A percentile compares a stretch with the other conserved stretches of the same genome.
Evolutionary conservation across 2,888 invertebrate species (phyloP).

Genomic region (Rhagium mordax): DNA sequence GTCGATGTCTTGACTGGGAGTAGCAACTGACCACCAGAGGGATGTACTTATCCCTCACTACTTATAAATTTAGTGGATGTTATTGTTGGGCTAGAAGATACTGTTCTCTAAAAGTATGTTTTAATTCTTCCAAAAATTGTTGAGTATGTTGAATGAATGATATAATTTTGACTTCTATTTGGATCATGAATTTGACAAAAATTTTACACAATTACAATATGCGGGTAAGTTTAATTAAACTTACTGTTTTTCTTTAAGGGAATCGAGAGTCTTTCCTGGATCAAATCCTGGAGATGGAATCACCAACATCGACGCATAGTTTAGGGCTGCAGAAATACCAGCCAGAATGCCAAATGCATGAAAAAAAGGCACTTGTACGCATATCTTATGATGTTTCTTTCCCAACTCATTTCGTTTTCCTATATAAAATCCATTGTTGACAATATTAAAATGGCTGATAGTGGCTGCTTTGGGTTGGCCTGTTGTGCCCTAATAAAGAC

Average conservation of each 20-base stretch:
- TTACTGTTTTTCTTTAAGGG: constrained; percentile 79
- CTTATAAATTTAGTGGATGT: no score
- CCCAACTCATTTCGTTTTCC: constrained; percentile 72
- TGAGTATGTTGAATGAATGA: no score
- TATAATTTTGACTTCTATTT: no score
- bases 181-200: no score
- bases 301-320: constrained; percentile 76
- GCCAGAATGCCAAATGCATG: constrained; percentile 85
- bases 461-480: constrained; percentile 83
- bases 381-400: constrained; percentile 72
- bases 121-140: no score
- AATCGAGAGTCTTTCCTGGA: constrained; percentile 75
- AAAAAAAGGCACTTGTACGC: constrained; percentile 83
- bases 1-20: no score
- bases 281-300: constrained; percentile 76
- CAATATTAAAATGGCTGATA: constrained; percentile 79
- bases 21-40: no score
- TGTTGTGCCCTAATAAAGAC: constrained; percentile 72
- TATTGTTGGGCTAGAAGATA: no score
- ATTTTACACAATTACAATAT: no score
- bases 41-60: no score
- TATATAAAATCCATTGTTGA: constrained; percentile 83
- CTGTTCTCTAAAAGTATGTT: no score
- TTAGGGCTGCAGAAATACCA: constrained; percentile 74
- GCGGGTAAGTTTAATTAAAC: constrained; percentile 42